Base-by-base conservation (phyloP, 2,113 vertebrate species). In the Hydrolagus affinis region DNA sequence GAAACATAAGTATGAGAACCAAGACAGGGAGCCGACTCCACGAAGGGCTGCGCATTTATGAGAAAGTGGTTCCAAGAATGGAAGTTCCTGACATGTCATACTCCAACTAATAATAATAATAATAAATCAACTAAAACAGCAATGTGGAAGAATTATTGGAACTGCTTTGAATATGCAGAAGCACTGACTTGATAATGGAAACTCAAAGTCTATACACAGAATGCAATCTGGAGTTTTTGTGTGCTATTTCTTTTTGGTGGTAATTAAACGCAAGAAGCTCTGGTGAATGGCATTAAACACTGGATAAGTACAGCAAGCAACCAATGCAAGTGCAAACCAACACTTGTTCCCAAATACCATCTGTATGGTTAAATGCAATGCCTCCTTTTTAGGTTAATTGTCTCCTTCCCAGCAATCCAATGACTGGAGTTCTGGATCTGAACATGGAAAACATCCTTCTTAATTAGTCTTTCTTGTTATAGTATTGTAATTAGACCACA, bases 1-100 rank as follows among this genome's bases (percentile, higher is more conserved):
- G 78, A 83, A 83, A 83, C 78, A 66, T 83, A 83, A 83, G 64
- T 83, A 83, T 83, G 78, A 66, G 78, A 83, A 83, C 78, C 78
- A 83, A 28, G 25, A 64, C 25, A 32, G 78, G 78, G n/a, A 68
- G 23, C 62, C 21, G 78, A 83, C 78, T 83, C 64, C 78, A 83
- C 78, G 66, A 32, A 83, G 60, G 2, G 17, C 30, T 83, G 78
- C 9, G 28, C 78, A 83, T 17, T 7, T 83, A 68, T 28, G 7
- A 83, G 60, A 83, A 66, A 83, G 9, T 66, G 25, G 62, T 30
- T 66, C 60, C 8, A 66, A 21, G 14, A 66, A 59, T 66, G 7
- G 15, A 83, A 83, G 62, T 83, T 83, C 78, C 78, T 66, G 60
- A 28, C 62, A 30, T 80, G 25, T 66, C 77, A 66, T 64, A 83